Evolutionary conservation across 2,797 vertebrate genomes (phyloP).

Genomic region (Apodemus agrarius): DNA sequence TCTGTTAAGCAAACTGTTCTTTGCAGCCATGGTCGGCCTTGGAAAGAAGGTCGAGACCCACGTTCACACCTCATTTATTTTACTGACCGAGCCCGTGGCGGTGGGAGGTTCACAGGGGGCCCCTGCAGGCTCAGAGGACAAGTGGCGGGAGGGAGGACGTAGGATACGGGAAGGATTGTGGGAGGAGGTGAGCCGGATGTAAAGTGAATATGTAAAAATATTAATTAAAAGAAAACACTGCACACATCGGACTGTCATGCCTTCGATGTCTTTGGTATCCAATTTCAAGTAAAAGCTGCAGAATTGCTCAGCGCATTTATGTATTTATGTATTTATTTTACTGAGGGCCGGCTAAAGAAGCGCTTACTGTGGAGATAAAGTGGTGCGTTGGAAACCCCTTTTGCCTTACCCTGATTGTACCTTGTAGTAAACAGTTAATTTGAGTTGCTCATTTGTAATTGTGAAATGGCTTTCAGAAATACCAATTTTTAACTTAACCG

Average conservation of each 20-base stretch:
- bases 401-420: not conserved
- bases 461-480: not conserved
- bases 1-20: not conserved
- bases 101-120: not conserved
- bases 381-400: not conserved
- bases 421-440: not conserved
- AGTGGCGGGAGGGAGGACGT: too few relatives aligned
- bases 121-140: too few relatives aligned
- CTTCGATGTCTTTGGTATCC: constrained; percentile 43
- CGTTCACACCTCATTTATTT: not conserved
- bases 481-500: not conserved
- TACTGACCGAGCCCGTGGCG: not conserved
- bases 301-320: constrained; percentile 76
- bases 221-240: not conserved
- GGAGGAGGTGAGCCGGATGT: not conserved
- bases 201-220: not conserved
- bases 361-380: not conserved
- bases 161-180: not conserved
- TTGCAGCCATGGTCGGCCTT: not conserved
- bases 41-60: not conserved
- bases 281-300: constrained; percentile 92
- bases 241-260: constrained; percentile 19
- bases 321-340: not conserved
- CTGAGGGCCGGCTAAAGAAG: too few relatives aligned
- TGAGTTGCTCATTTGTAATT: not conserved